phyloP scores from a whole-genome alignment of 2,888 invertebrate species.

The Ptilodon capucinus region DNA sequence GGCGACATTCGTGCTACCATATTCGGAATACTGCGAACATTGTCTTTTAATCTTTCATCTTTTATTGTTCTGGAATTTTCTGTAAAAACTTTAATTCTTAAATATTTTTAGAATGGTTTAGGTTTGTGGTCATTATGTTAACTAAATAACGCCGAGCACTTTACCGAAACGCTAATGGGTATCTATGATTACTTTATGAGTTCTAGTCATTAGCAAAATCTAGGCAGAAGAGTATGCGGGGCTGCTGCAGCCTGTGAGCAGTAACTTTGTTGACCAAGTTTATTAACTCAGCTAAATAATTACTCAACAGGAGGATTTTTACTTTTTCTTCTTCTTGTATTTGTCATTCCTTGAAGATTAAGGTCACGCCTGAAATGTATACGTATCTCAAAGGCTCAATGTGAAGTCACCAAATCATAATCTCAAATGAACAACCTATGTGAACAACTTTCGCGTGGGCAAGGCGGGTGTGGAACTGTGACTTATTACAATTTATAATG shows the following conservation, averaged over 20 bases:
- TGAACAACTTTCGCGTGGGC: conserved; percentile 45
- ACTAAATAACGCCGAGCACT: background rate
- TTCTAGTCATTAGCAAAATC: too few relatives aligned
- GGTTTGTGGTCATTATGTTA: background rate
- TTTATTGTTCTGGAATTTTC: conserved; percentile 28
- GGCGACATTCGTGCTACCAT: conserved; percentile 44
- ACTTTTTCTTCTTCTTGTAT: too few relatives aligned
- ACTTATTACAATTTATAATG: conserved; percentile 45
- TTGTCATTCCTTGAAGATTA: background rate
- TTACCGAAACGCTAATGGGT: background rate
- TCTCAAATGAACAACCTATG: too few relatives aligned
- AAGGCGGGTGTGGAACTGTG: too few relatives aligned
- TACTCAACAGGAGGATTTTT: too few relatives aligned
- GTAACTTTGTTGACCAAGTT: conserved; percentile 51
- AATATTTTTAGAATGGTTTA: conserved; percentile 13
- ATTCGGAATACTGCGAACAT: conserved; percentile 48
- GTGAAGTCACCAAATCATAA: too few relatives aligned
- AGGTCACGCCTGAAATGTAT: background rate
- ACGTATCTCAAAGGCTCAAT: background rate
- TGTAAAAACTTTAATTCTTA: conserved; percentile 24
- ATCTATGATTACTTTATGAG: too few relatives aligned
- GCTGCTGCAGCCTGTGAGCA: conserved; percentile 36
- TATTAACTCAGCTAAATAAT: conserved; percentile 56
- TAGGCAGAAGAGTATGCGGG: conserved; percentile 25
- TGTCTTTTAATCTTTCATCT: conserved; percentile 52